Percentiles rank a stretch among this genome's conserved stretches.
These are phyloP conservation scores for Achatina immaculata DNA, from an alignment of 1,140 invertebrate species.

Conservation along the genomic window DNA sequence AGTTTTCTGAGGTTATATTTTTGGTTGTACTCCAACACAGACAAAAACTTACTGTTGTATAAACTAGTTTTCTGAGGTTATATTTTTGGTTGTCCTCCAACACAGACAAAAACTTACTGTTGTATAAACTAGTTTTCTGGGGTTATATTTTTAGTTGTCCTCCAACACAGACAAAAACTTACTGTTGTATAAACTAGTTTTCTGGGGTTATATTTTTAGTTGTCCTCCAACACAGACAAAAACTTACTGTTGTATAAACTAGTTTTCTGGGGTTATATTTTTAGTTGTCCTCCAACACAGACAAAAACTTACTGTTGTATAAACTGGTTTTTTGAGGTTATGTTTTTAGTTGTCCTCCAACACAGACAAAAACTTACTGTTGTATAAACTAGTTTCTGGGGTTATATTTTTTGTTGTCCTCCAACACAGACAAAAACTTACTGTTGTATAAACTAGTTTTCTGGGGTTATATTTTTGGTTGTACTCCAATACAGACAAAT, in stretches of 20 bases:
- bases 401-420: slow-evolving; percentile 78
- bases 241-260: slow-evolving; percentile 81
- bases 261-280: slow-evolving; percentile 79
- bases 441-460: slow-evolving; percentile 82
- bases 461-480: slow-evolving; percentile 77
- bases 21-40: too few relatives aligned
- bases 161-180: slow-evolving; percentile 74
- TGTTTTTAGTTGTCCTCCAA: too few relatives aligned
- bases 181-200: slow-evolving; percentile 83
- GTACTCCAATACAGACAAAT: too few relatives aligned
- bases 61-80: slow-evolving; percentile 78
- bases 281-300: too few relatives aligned
- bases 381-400: slow-evolving; percentile 80
- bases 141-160: slow-evolving; percentile 78
- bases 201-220: slow-evolving; percentile 76
- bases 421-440: slow-evolving; percentile 75
- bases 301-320: slow-evolving; percentile 80
- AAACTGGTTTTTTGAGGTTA: slow-evolving; percentile 78
- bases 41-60: slow-evolving; percentile 80
- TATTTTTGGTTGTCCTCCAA: too few relatives aligned
- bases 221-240: too few relatives aligned
- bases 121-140: slow-evolving; percentile 80
- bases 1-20: slow-evolving; percentile 79
- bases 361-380: slow-evolving; percentile 78
- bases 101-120: slow-evolving; percentile 78